phyloP scores from a whole-genome alignment of 2,888 invertebrate genomes.

The Agrochola circellaris region DNA sequence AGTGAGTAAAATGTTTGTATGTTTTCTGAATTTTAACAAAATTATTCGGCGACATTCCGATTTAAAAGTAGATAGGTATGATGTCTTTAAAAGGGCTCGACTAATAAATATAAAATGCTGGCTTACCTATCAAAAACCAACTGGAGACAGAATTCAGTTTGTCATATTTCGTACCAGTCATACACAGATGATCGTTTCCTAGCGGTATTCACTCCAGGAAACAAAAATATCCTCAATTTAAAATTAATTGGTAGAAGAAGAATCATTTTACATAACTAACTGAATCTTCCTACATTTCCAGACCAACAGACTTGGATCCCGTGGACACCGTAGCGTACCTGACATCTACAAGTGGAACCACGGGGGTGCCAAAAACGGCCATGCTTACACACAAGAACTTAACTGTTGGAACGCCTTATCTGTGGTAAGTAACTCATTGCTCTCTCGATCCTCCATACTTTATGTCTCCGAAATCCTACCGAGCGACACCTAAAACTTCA shows the following conservation, averaged over 20 bases:
- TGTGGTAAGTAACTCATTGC: slow-evolving; percentile 71
- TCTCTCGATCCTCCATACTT: no score
- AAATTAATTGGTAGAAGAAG: neutral
- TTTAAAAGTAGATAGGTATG: no score
- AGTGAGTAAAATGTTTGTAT: slow-evolving; percentile 34
- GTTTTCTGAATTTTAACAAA: neutral
- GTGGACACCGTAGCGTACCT: slow-evolving; percentile 75
- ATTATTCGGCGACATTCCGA: neutral
- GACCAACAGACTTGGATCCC: slow-evolving; percentile 78
- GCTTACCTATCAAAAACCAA: no score
- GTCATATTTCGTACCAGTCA: no score
- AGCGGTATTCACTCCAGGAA: neutral
- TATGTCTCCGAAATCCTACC: no score
- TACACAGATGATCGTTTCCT: no score
- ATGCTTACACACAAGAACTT: slow-evolving; percentile 79
- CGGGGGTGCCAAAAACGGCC: slow-evolving; percentile 82
- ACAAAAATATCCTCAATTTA: neutral
- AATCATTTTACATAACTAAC: neutral
- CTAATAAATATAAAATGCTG: neutral
- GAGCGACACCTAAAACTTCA: neutral
- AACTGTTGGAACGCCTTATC: slow-evolving; percentile 67
- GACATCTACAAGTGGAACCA: slow-evolving; percentile 83
- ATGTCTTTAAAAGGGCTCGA: no score
- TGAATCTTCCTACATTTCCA: slow-evolving; percentile 55
- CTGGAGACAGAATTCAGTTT: neutral